These are phyloP conservation scores for Madoqua kirkii DNA, from an alignment of 2,113 vertebrate genomes.

Conservation along the genomic window DNA sequence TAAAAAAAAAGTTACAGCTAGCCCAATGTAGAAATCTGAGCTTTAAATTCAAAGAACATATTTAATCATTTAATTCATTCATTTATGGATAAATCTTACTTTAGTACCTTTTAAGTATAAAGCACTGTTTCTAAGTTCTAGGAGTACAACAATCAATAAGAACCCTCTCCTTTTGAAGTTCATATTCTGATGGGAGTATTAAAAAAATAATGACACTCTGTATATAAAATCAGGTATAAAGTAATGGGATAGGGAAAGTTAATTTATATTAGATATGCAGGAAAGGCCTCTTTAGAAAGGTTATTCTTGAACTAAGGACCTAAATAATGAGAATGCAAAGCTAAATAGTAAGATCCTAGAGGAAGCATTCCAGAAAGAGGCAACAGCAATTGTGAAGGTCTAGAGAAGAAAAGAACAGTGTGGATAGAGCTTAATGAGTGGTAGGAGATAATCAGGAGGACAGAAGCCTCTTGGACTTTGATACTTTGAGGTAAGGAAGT, in stretches of 20 bases:
- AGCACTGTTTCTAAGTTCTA: neutral
- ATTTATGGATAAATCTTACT: neutral
- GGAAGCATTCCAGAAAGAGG: neutral
- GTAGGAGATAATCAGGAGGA: neutral
- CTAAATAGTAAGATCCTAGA: neutral
- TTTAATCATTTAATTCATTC: neutral
- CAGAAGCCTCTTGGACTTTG: neutral
- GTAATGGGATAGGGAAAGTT: neutral
- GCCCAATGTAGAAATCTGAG: neutral
- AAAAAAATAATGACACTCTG: neutral
- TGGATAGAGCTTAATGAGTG: neutral
- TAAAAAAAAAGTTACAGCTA: neutral
- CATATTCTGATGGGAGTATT: neutral
- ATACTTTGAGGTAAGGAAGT: neutral
- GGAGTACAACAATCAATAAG: neutral
- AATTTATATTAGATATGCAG: neutral
- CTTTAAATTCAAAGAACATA: conserved; percentile 5
- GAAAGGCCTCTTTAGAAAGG: neutral
- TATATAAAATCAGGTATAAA: neutral
- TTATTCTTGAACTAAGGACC: neutral
- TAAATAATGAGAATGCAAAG: neutral
- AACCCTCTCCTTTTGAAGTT: neutral
- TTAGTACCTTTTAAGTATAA: neutral
- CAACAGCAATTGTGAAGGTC: neutral
- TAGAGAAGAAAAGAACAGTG: neutral